Conservation (phyloP, 2,113 vertebrate genomes). For the Hippopotamus amphibius region DNA sequence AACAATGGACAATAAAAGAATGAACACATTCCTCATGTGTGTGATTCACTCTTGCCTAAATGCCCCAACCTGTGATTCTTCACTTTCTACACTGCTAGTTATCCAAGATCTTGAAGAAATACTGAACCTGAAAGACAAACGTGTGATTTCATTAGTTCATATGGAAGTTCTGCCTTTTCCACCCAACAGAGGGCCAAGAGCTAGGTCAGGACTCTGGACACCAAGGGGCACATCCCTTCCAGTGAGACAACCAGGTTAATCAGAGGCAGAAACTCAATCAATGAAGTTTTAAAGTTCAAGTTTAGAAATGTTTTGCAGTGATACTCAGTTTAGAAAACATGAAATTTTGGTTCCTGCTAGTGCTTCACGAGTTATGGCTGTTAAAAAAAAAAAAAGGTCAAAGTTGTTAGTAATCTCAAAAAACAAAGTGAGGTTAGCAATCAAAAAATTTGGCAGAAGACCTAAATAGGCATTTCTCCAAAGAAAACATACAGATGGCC, state of each 20-base stretch:
- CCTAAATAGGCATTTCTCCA: not conserved
- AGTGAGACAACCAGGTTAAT: not conserved
- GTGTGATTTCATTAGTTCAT: not conserved
- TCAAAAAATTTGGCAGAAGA: not conserved
- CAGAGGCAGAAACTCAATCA: not conserved
- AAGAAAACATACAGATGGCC: not conserved
- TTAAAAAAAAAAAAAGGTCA: not conserved
- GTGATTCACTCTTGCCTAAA: constrained; percentile 53
- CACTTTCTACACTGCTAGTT: constrained; percentile 61
- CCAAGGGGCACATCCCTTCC: not conserved
- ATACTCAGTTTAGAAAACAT: not conserved
- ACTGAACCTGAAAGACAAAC: constrained; percentile 91
- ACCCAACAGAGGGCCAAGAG: too few species aligned
- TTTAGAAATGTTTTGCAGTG: not conserved
- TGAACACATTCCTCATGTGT: constrained; percentile 84
- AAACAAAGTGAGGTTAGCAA: not conserved
- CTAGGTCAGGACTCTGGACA: not conserved
- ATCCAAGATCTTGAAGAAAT: constrained; percentile 98
- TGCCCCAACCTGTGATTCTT: not conserved
- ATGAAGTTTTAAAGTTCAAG: not conserved
- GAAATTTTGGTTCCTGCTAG: not conserved
- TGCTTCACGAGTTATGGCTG: not conserved
- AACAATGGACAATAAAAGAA: constrained; percentile 95
- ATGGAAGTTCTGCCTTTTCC: not conserved
- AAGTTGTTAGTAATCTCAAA: not conserved